phyloP scores from a whole-genome alignment of 1,140 invertebrate species.

The Dinoponera quadriceps region DNA sequence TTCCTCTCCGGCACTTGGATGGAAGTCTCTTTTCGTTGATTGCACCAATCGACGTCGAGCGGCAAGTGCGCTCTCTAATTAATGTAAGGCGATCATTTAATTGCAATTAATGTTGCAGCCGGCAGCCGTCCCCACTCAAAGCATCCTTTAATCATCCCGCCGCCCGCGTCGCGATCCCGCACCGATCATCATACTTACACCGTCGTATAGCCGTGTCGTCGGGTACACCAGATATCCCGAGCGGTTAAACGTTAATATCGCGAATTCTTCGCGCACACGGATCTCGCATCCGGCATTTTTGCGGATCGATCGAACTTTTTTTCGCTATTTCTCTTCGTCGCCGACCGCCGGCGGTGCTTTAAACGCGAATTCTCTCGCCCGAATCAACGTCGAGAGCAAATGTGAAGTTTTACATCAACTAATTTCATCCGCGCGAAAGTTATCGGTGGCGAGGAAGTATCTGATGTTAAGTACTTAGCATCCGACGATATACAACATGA shows the following conservation, averaged over 20 bases:
- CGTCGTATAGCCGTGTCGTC: not conserved
- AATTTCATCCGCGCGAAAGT: constrained; percentile 12
- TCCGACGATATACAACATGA: not conserved
- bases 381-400: constrained; percentile 1
- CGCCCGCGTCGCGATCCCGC: constrained; percentile 10
- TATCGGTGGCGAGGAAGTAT: not conserved
- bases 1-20: not conserved
- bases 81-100: constrained; percentile 71
- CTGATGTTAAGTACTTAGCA: constrained; percentile 10
- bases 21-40: constrained; percentile 27
- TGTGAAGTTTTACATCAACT: constrained; percentile 42
- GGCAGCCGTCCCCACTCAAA: constrained; percentile 45
- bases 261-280: not conserved
- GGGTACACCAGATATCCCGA: not conserved
- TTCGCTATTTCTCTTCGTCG: not conserved
- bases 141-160: constrained; percentile 67
- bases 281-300: not conserved
- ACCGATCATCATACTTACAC: not conserved
- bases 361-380: not conserved
- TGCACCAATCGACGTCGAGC: constrained; percentile 62
- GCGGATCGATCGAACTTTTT: too few species aligned
- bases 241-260: not conserved
- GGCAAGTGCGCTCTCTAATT: constrained; percentile 61
- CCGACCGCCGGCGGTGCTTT: not conserved
- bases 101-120: constrained; percentile 72